Base-by-base conservation (phyloP, 2,888 invertebrate species). In the Dione vanillae region DNA sequence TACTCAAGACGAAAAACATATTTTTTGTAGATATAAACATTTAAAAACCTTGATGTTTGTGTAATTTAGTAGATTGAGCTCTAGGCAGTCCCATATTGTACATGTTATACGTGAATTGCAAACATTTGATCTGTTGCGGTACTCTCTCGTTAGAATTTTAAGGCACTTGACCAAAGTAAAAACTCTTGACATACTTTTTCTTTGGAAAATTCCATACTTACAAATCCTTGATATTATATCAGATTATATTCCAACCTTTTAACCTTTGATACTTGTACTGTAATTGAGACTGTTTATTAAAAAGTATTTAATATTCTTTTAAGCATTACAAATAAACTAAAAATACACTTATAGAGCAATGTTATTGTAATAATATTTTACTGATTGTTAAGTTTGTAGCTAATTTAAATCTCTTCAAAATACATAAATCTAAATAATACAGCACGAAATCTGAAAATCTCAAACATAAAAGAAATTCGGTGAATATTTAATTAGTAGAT, bases 401-500 rank as follows among this genome's bases (percentile, higher is more conserved):
- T 27, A 27, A 3, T 27, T 27, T 27, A 27, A 27, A 27, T 5
- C 27, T 27, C n/a, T n/a, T n/a, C n/a, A n/a, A n/a, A n/a, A n/a
- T n/a, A n/a, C n/a, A n/a, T n/a, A n/a, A 27, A 27, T 27, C 27
- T 27, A 27, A 27, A 27, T 5, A 27, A 27, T 5, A 27, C 27
- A 27, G 27, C 27, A 27, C 8, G 35, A 61, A 49, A 64, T 64
- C 37, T 16, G 16, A 64, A 64, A 64, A 47, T 64, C 40, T 61
- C 51, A 67, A 61, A 54, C 43, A 54, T 56, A 49, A 68, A 65
- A 69, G 54, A 72, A 69, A 71, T 69, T 69, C 64, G 66, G 67
- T 71, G 62, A 76, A 80, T 64, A 64, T 64, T 82, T 80, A 79
- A 77, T 78, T 78, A 75, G 77, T 61, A 69, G 56, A 62, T 69